Evolutionary conservation across 2,797 vertebrate genomes (phyloP), one percentile per base, ranked within the genome.

Genomic region (Liparis tanakae): DNA sequence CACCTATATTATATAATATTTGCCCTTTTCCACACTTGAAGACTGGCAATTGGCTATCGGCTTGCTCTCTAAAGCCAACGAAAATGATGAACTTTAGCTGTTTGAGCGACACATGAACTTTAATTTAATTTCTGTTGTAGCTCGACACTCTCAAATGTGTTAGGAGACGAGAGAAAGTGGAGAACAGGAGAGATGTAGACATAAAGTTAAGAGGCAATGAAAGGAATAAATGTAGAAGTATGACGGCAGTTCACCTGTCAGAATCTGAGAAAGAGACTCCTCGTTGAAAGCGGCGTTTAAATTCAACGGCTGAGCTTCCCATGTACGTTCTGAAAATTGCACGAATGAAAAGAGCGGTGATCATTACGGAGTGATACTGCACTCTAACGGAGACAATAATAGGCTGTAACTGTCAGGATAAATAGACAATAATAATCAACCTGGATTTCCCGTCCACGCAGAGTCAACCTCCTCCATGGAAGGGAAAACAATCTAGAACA

Each of bases 251-350:
- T 89, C 72, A 94, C 93, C 90, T 80, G 68, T 64, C 44, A 59
- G 63, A 20, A 4, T 41, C 18, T 76, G 74, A 70, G 67, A 77
- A 9, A 85, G 66, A 53, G 67, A 77, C 69, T 93, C 90, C 25
- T 93, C 88, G 0, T 82, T 41, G 74, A 93, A 93, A 34, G 91
- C 91, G 9, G 44, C 14, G 59, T 90, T 82, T 67, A 91, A 84
- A 80, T 90, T 89, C 74, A 89, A 15, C 0, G 56, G 83, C 78
- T 84, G 79, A 2, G 77, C 5, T 6, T 80, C 69, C 69, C 34
- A 82, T 1, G 3, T 8, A 17, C 30, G 71, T 56, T 87, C 93
- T 91, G 86, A 65, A 82, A 80, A 74, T 5, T 25, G 1, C 73
- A 60, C 53, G 68, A 58, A 53, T 7, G n/a, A 3, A 51, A 67